Base-by-base conservation (phyloP, 1,140 invertebrate species). In the Tetramorium simillimum region DNA sequence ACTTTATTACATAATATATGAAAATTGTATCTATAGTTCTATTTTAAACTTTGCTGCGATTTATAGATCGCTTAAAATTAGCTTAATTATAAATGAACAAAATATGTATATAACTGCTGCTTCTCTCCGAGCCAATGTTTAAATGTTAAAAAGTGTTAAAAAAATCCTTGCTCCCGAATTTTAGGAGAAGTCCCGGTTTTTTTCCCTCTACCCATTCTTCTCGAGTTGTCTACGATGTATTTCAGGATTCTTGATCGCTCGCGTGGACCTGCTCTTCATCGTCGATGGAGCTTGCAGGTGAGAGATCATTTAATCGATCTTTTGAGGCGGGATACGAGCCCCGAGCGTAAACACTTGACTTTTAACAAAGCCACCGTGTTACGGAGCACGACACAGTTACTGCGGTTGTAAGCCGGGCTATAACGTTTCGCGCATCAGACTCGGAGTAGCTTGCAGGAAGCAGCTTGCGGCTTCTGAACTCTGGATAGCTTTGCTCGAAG, bases 381-480 rank as follows among this genome's bases (percentile, higher is more conserved):
- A 89, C 77, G 75, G 65, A 58, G 60, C 80, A 77, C 86, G 89
- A 90, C 85, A 89, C 78, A 89, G 89, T 91, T 89, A 60, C 67
- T 81, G 89, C 72, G 89, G 89, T 91, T 89, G 84, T 87, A 86
- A 88, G 88, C 88, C 87, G 76, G 80, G 78, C 85, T 91, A 87
- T 81, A 87, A 89, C 77, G 87, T 63, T 86, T 67, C 78, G 63
- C 87, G 65, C 87, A 78, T 85, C 89, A 85, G 80, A 73, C 87
- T 85, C 40, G 37, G 87, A 86, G 80, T 82, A 91, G 43, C 62
- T 87, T 78, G 87, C 87, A 89, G 62, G 81, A 78, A 82, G 88
- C 90, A 90, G 87, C 88, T 89, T 90, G 90, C 72, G 90, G 88
- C 90, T 90, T 81, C 86, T 60, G 40, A 91, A 89, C 88, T 91